Base-by-base conservation (phyloP, 2,888 invertebrate species). In the Octodonta nipae region DNA sequence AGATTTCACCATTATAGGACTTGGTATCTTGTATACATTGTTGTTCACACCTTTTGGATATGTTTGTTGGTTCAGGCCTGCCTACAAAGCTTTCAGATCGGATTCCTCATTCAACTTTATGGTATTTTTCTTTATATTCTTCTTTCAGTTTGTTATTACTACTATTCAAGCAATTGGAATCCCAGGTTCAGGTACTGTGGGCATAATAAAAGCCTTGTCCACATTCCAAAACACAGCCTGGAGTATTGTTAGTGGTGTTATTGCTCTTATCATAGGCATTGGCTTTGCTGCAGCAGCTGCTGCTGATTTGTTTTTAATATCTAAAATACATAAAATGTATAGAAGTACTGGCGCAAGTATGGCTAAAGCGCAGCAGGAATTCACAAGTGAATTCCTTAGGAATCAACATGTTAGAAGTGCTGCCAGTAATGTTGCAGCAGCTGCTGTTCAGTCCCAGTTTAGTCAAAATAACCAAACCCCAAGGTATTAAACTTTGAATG, bases 51-150 rank as follows among this genome's bases (percentile, higher is more conserved):
- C 98, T 13, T 87, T 92, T 65, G 93, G 96, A 33, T 99, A 95
- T 61, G 65, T 98, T 20, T 96, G 96, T 64, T 99, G 98, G 98
- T 99, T 91, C 68, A 75, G 98, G 59, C 96, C 98, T 27, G 85
- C 93, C 38, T 99, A 99, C 68, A 96, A 96, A 68, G 98, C 96
- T 42, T 96, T 98, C 71, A 81, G 95, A 56, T 89, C 85, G 57
- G 98, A 98, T 67, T 95, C 93, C 49, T 96, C 96, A 3, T 92
- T 98, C 72, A 98, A 95, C 66, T 98, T 98, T 61, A 96, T 98
- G 88, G 87, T 95, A 33, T 98, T 92, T 70, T 98, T 98, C 75
- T 92, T 98, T 61, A 85, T 98, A 52, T 95, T 95, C 67, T 85
- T 92, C 68, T 85, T 92, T 64, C 93, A 95, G 78, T 81, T 85